Evolutionary conservation across 92 coral and sea anemone species (phyloP).

Genomic region (Pocillopora meandrina): DNA sequence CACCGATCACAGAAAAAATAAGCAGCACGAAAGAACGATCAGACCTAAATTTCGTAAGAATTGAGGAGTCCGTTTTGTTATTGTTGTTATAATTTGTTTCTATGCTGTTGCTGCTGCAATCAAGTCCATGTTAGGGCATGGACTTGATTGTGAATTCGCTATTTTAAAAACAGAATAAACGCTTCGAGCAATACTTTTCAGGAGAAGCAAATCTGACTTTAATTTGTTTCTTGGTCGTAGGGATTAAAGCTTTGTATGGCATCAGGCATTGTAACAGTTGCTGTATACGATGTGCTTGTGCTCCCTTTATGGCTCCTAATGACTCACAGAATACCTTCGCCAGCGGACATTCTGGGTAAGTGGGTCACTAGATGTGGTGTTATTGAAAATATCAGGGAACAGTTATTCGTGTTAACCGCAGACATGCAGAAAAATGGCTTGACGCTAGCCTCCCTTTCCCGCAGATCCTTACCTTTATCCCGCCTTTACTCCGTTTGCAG

Average conservation of each 20-base stretch:
- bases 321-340: constrained; percentile 69
- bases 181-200: not conserved
- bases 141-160: too few relatives aligned
- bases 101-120: too few relatives aligned
- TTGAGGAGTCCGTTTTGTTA: too few relatives aligned
- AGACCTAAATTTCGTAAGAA: too few relatives aligned
- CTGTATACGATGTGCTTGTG: constrained; percentile 64
- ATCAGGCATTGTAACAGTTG: constrained; percentile 49
- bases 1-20: too few relatives aligned
- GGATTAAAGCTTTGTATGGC: constrained; percentile 59
- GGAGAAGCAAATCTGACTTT: not conserved
- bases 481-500: too few relatives aligned
- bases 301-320: constrained; percentile 78
- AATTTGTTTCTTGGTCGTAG: constrained; percentile 18
- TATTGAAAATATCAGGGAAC: not conserved
- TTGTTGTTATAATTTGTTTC: not conserved
- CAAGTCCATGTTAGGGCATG: too few relatives aligned
- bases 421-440: not conserved
- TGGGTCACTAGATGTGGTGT: not conserved
- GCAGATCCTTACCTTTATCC: too few relatives aligned
- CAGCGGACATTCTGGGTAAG: constrained; percentile 77
- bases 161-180: not conserved
- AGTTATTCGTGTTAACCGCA: not conserved
- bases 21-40: too few relatives aligned
- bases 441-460: too few relatives aligned